Evolutionary conservation across 2,113 vertebrate species (phyloP).

Genomic region (human (Homo sapiens)): GRCh38 chr2:65991501-65992000

Average conservation of each 20-base stretch:
- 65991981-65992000: slow-evolving; percentile 83
- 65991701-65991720: slow-evolving; percentile 87
- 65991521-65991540: slow-evolving; percentile 74
- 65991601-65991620: slow-evolving; percentile 74
- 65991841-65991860: slow-evolving; percentile 82
- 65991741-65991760: slow-evolving; percentile 81
- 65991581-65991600: slow-evolving; percentile 77
- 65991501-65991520: slow-evolving; percentile 64
- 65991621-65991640: slow-evolving; percentile 82
- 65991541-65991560: slow-evolving; percentile 75
- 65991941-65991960: slow-evolving; percentile 86
- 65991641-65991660: slow-evolving; percentile 77
- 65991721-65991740: slow-evolving; percentile 87
- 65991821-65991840: slow-evolving; percentile 79
- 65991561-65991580: slow-evolving; percentile 81
- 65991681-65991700: slow-evolving; percentile 86
- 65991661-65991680: slow-evolving; percentile 87
- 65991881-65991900: slow-evolving; percentile 83
- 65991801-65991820: slow-evolving; percentile 80
- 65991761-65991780: slow-evolving; percentile 78
- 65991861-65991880: slow-evolving; percentile 87
- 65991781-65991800: slow-evolving; percentile 73
- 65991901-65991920: slow-evolving; percentile 87
- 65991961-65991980: slow-evolving; percentile 85
- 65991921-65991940: slow-evolving; percentile 85